Evolutionary conservation across 2,113 vertebrate species (phyloP).

Genomic region (Spheniscus mendiculus): DNA sequence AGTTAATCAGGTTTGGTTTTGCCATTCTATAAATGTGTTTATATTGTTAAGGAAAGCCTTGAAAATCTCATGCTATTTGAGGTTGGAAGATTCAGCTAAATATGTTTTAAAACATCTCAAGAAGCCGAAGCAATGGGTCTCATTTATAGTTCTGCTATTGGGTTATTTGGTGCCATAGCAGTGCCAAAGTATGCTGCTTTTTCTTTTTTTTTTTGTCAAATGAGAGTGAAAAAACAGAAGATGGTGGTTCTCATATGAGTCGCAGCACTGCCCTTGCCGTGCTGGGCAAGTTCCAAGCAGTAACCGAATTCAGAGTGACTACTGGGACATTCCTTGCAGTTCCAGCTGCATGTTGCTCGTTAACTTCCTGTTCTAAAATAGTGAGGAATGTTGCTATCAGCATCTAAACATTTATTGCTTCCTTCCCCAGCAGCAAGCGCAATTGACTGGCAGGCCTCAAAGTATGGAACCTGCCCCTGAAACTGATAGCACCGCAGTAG

Average conservation of each 20-base stretch:
- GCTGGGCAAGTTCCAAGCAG: not conserved
- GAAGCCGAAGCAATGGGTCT: accelerated
- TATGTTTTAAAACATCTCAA: not conserved
- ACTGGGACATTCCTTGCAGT: not conserved
- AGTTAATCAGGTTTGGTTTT: not conserved
- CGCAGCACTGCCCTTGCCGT: not conserved
- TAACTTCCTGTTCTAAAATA: slow-evolving; percentile 30
- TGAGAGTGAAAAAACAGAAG: not conserved
- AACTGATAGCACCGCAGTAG: not conserved
- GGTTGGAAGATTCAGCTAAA: not conserved
- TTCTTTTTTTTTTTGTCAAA: not conserved
- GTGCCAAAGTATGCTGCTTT: not conserved
- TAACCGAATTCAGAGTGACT: not conserved
- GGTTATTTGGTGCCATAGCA: not conserved
- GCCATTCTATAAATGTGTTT: not conserved
- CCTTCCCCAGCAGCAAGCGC: slow-evolving; percentile 3
- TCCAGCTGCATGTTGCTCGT: not conserved
- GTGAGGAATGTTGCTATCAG: slow-evolving; percentile 12
- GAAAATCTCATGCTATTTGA: not conserved
- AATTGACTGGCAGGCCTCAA: not conserved
- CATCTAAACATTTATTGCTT: slow-evolving; percentile 54
- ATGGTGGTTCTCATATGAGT: not conserved
- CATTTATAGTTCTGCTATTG: not conserved
- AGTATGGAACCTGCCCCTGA: not conserved
- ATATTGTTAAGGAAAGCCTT: not conserved